Base-by-base conservation (phyloP, 2,113 vertebrate genomes). In the Daphoenositta chrysoptera region DNA sequence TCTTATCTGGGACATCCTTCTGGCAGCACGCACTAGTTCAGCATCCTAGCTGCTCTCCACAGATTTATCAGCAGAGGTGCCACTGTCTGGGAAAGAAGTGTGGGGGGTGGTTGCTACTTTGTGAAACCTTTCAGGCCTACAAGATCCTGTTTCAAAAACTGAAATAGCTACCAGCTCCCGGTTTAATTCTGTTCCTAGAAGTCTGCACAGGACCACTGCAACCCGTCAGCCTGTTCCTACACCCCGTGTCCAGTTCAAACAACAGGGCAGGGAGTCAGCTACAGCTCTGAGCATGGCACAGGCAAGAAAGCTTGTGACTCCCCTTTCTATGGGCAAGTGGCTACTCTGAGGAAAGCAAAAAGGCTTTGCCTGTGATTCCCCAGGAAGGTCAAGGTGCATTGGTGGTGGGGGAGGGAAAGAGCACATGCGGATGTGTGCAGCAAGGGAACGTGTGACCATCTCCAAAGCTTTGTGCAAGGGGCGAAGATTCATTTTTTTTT, bases 1-100 rank as follows among this genome's bases (percentile, higher is more conserved):
- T 92, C 92, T 93, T 93, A 90, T 92, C 90, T 66, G 63, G 35
- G 45, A 87, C 57, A 88, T 88, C 83, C 85, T 91, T 78, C 88
- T 77, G 79, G 93, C 79, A 93, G 79, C 44, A 69, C 0, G 0
- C 10, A 5, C 51, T 53, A 63, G 31, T 58, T 65, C 84, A 73
- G 71, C 85, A 85, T 73, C 70, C 42, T 16, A 23, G 47, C 47
- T 54, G 61, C 51, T 83, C 70, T 60, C 27, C 83, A 77, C 45
- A 47, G 51, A 50, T 73, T 85, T 79, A 86, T 51, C 85, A 77
- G 75, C 73, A 83, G 63, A 83, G 31, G 44, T 51, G 42, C 37
- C 28, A 24, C 66, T 61, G 70, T 45, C 45, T 57, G 44, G 58
- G 42, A 11, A 7, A 26, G 14, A 35, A 37, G 28, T 0, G 0